Conservation (phyloP, 2,113 vertebrate species). For the Grallaria varia region DNA sequence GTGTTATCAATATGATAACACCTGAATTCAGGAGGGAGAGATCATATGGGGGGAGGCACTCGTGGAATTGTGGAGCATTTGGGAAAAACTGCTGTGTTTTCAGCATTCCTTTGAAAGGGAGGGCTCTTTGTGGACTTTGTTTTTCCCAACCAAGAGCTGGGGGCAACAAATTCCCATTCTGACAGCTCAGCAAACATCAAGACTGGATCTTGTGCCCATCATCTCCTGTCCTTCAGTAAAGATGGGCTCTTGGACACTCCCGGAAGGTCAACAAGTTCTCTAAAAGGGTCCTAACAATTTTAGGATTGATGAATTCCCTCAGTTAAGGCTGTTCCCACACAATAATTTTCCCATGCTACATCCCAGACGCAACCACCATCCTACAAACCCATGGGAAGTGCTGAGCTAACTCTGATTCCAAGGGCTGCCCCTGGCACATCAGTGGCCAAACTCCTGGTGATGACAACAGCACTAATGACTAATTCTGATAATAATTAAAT, state of each 20-base stretch:
- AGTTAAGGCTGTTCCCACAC: background rate
- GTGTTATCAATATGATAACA: background rate
- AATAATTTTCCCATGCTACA: background rate
- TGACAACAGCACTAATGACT: conserved; percentile 12
- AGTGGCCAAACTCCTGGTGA: background rate
- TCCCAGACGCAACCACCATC: background rate
- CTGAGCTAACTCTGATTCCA: background rate
- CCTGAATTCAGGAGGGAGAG: background rate
- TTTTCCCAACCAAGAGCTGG: background rate
- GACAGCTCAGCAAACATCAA: background rate
- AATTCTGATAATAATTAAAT: conserved; percentile 37
- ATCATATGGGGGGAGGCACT: background rate
- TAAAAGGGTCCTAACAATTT: background rate
- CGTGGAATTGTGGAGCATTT: background rate
- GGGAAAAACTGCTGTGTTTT: background rate
- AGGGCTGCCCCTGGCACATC: background rate
- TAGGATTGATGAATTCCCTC: background rate
- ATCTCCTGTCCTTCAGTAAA: background rate
- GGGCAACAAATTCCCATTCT: background rate
- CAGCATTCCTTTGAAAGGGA: background rate
- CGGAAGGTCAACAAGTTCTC: background rate
- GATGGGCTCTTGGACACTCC: background rate
- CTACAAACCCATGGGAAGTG: background rate
- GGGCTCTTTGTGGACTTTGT: background rate
- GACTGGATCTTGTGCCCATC: background rate